Conservation (phyloP, 2,888 invertebrate species). For the Craniophora ligustri region DNA sequence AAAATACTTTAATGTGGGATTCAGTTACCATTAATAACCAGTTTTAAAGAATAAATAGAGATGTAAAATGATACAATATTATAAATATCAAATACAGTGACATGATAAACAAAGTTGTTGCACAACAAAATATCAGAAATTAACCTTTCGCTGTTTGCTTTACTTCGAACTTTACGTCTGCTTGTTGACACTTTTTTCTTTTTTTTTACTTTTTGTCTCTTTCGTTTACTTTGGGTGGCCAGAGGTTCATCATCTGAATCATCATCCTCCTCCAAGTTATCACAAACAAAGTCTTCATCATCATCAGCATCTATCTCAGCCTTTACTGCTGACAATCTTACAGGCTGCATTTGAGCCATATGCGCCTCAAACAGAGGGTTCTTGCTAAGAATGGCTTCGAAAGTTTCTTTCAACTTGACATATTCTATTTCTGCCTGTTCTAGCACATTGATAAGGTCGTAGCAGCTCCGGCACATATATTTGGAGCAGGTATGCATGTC, state of each 20-base stretch:
- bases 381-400: slow-evolving; percentile 76
- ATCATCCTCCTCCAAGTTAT: slow-evolving; percentile 45
- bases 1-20: too few relatives aligned
- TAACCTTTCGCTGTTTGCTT: slow-evolving; percentile 60
- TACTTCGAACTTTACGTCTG: slow-evolving; percentile 53
- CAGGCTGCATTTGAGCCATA: slow-evolving; percentile 46
- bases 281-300: slow-evolving; percentile 48
- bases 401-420: slow-evolving; percentile 73
- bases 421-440: slow-evolving; percentile 81
- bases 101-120: background rate
- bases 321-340: slow-evolving; percentile 61
- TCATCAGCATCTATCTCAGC: slow-evolving; percentile 53
- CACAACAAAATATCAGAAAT: background rate
- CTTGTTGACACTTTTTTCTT: slow-evolving; percentile 69
- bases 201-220: slow-evolving; percentile 70
- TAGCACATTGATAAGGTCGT: slow-evolving; percentile 75
- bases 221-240: slow-evolving; percentile 71
- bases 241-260: slow-evolving; percentile 71
- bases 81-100: background rate
- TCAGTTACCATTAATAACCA: too few relatives aligned
- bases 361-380: slow-evolving; percentile 74
- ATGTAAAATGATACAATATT: too few relatives aligned
- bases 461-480: slow-evolving; percentile 74
- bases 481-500: slow-evolving; percentile 60
- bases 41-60: too few relatives aligned